These are phyloP conservation scores for Vidua chalybeata DNA, from an alignment of 2,113 vertebrate species.

Conservation along the genomic window DNA sequence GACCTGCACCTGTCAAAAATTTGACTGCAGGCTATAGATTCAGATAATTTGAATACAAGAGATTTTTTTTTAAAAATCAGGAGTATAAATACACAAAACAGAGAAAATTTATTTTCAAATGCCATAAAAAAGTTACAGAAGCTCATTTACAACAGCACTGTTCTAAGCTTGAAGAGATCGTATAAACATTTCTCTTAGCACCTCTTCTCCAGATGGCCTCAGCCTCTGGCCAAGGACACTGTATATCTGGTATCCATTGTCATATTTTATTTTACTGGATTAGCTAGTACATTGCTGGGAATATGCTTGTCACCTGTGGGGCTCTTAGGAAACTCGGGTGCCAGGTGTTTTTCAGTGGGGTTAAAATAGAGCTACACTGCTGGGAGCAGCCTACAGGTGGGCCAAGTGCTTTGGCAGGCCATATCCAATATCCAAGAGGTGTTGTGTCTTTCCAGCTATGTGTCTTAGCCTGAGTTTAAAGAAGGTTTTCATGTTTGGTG, in stretches of 20 bases:
- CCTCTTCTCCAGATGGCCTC: neutral
- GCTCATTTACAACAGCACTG: neutral
- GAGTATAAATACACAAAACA: neutral
- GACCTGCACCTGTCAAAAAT: neutral
- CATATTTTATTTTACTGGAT: neutral
- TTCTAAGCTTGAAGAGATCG: neutral
- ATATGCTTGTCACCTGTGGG: neutral
- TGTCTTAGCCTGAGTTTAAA: neutral
- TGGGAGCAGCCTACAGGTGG: neutral
- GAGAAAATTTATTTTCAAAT: neutral
- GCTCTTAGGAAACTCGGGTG: neutral
- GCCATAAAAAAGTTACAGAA: neutral
- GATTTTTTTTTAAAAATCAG: neutral
- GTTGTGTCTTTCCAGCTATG: neutral
- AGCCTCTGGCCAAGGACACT: neutral
- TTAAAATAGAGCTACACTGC: neutral
- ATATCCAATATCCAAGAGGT: neutral
- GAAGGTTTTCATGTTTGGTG: neutral
- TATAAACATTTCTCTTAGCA: neutral
- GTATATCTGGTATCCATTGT: neutral
- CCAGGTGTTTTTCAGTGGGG: neutral
- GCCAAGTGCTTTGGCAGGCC: neutral
- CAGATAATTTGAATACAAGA: neutral
- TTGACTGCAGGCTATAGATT: neutral
- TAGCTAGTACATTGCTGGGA: neutral